Conservation (phyloP, 2,888 invertebrate genomes). For the Morpho achilles region DNA sequence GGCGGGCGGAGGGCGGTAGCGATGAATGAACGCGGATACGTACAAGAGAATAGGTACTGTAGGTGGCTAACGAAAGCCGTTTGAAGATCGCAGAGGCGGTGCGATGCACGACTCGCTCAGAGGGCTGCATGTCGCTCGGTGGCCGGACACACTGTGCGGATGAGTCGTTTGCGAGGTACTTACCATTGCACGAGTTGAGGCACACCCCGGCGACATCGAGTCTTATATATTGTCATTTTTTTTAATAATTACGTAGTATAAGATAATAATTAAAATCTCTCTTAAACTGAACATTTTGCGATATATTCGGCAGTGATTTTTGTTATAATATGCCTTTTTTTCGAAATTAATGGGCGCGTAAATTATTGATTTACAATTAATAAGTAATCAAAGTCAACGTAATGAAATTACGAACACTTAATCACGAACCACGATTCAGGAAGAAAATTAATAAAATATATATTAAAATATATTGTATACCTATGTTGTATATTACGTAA, state of each 20-base stretch:
- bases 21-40: constrained; percentile 72
- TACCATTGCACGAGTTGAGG: constrained; percentile 28
- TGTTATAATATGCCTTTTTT: too few relatives aligned
- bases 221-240: constrained; percentile 37
- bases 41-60: constrained; percentile 73
- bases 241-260: constrained; percentile 13
- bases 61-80: constrained; percentile 62
- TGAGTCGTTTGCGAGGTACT: constrained; percentile 22
- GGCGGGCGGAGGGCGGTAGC: constrained; percentile 55
- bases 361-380: too few relatives aligned
- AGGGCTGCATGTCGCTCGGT: constrained; percentile 69
- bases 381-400: too few relatives aligned
- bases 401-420: too few relatives aligned
- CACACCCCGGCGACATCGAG: constrained; percentile 54
- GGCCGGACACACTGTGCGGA: constrained; percentile 56
- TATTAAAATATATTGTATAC: too few relatives aligned
- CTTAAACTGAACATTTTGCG: too few relatives aligned
- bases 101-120: constrained; percentile 63
- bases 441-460: too few relatives aligned
- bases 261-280: background rate
- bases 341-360: too few relatives aligned
- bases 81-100: constrained; percentile 69
- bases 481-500: background rate
- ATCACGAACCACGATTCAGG: too few relatives aligned
- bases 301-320: too few relatives aligned